A percentile compares a stretch with the other conserved stretches of the same genome.
Evolutionary conservation across 2,113 vertebrate species (phyloP).

Genomic region (Pycnonotus jocosus): DNA sequence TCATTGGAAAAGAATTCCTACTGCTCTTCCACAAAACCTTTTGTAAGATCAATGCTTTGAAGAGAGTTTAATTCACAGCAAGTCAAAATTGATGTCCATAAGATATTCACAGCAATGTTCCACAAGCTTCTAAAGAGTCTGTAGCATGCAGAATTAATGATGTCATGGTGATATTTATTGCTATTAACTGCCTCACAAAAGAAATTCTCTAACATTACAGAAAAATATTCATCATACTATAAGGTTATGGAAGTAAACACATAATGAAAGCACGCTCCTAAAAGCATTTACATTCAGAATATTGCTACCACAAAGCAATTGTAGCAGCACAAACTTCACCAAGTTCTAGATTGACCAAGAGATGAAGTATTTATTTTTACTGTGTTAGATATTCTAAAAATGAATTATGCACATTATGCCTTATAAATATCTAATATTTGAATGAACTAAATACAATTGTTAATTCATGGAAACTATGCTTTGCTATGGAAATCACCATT

Average conservation of each 20-base stretch:
- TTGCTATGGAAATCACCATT: background rate
- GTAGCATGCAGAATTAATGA: background rate
- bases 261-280: background rate
- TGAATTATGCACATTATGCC: background rate
- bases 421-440: background rate
- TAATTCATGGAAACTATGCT: background rate
- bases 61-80: background rate
- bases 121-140: background rate
- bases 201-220: background rate
- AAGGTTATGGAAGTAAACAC: background rate
- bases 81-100: background rate
- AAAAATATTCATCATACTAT: background rate
- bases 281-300: background rate
- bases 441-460: background rate
- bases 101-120: background rate
- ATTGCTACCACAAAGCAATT: background rate
- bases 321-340: background rate
- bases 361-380: background rate
- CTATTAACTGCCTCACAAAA: background rate
- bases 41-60: background rate
- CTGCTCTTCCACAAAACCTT: background rate
- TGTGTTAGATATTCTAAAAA: background rate
- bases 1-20: background rate
- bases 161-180: background rate
- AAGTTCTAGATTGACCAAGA: background rate